A percentile compares a stretch with the other conserved stretches of the same genome.
Evolutionary conservation across 2,888 invertebrate species (phyloP).

Genomic region (Melanostoma scalare): DNA sequence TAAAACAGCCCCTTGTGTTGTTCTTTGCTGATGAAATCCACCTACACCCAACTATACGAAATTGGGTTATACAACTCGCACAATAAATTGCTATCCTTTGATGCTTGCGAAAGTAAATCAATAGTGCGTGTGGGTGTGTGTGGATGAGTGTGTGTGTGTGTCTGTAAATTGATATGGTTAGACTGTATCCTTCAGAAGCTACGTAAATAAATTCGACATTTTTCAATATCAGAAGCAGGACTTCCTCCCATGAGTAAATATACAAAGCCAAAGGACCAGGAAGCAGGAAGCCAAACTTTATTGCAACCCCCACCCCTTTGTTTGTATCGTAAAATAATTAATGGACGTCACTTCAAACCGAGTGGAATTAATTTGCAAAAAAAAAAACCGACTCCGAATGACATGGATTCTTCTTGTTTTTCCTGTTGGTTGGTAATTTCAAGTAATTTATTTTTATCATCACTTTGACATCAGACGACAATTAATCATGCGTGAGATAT

Average conservation of each 20-base stretch:
- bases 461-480: conserved; percentile 49
- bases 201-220: conserved; percentile 5
- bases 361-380: conserved; percentile 56
- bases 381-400: not conserved
- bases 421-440: conserved; percentile 20
- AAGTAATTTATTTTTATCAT: conserved; percentile 57
- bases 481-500: conserved; percentile 55
- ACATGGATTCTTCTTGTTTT: conserved; percentile 3
- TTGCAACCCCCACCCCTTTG: conserved; percentile 44
- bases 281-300: conserved; percentile 3
- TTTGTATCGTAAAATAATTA: conserved; percentile 47
- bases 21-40: too few species aligned
- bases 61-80: too few species aligned
- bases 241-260: not conserved
- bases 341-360: conserved; percentile 32
- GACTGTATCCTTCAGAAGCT: too few species aligned
- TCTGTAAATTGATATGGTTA: too few species aligned
- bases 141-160: too few species aligned
- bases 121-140: too few species aligned
- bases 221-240: conserved; percentile 35
- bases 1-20: too few species aligned
- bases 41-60: too few species aligned
- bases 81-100: too few species aligned
- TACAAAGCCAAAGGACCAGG: not conserved
- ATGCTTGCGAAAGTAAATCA: too few species aligned